These are phyloP conservation scores for Aurelia aurita complex sp. Pacific DNA, from an alignment of 30 jellyfish, hydroid and myxozoan genomes.

Conservation along the genomic window DNA sequence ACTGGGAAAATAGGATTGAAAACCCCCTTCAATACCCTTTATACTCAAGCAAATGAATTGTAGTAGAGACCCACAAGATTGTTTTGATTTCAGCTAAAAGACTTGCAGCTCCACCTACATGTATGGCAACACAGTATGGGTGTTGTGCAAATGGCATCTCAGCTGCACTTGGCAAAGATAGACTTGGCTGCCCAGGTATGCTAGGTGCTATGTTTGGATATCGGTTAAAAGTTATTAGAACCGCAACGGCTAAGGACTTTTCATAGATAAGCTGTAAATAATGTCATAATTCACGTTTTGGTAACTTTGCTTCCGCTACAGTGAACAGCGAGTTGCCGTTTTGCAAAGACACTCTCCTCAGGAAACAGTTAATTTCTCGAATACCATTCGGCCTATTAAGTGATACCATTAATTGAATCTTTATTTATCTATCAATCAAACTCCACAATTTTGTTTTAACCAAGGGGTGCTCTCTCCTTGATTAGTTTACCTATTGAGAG, in stretches of 20 bases:
- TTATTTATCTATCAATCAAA: too few relatives aligned
- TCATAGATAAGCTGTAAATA: not conserved
- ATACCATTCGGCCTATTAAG: too few relatives aligned
- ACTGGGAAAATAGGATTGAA: not conserved
- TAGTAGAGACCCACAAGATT: not conserved
- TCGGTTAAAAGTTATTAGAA: not conserved
- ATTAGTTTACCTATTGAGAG: too few relatives aligned
- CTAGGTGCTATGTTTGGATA: not conserved
- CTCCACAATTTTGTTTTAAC: too few relatives aligned
- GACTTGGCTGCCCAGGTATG: slow-evolving; percentile 78
- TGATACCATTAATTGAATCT: too few relatives aligned
- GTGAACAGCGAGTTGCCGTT: too few relatives aligned
- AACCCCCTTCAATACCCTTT: not conserved
- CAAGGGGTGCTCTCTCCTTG: too few relatives aligned
- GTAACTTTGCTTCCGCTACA: too few relatives aligned
- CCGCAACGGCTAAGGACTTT: not conserved
- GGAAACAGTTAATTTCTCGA: too few relatives aligned
- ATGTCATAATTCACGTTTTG: not conserved
- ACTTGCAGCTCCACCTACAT: slow-evolving; percentile 51
- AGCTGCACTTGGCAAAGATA: slow-evolving; percentile 54
- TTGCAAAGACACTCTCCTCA: too few relatives aligned
- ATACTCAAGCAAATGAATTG: not conserved
- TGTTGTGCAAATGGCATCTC: slow-evolving; percentile 68
- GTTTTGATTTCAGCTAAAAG: slow-evolving; percentile 25
- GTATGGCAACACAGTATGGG: slow-evolving; percentile 48